Conservation (phyloP, 2,888 invertebrate genomes). For the Drosophila anomelani region DNA sequence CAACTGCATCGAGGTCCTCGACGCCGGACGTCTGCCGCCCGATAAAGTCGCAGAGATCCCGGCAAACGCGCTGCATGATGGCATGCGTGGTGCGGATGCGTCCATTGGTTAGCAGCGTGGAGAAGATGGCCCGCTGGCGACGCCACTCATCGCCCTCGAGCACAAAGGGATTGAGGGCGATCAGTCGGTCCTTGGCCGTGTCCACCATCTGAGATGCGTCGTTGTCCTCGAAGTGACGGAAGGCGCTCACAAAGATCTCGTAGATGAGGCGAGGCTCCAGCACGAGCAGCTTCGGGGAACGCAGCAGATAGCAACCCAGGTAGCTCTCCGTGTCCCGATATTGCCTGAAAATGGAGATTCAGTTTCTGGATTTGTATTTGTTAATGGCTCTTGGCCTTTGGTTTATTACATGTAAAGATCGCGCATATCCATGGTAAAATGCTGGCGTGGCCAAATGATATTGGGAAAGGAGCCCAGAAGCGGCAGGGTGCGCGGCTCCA, state of each 20-base stretch:
- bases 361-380: accelerated
- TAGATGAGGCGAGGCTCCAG: slow-evolving; percentile 83
- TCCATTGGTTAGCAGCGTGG: slow-evolving; percentile 85
- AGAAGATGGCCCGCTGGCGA: slow-evolving; percentile 84
- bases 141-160: slow-evolving; percentile 86
- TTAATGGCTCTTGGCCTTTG: background rate
- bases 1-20: slow-evolving; percentile 84
- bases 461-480: slow-evolving; percentile 83
- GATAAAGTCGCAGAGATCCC: slow-evolving; percentile 84
- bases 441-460: slow-evolving; percentile 74
- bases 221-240: slow-evolving; percentile 83
- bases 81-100: slow-evolving; percentile 85
- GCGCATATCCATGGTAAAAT: slow-evolving; percentile 82
- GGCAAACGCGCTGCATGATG: slow-evolving; percentile 84
- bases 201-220: slow-evolving; percentile 78
- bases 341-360: slow-evolving; percentile 55
- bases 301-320: slow-evolving; percentile 84
- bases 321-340: slow-evolving; percentile 78
- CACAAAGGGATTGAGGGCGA: slow-evolving; percentile 85
- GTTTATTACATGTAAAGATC: slow-evolving; percentile 83
- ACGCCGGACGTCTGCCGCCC: slow-evolving; percentile 60
- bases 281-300: slow-evolving; percentile 83
- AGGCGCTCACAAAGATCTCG: slow-evolving; percentile 85
- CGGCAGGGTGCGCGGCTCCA: slow-evolving; percentile 79
- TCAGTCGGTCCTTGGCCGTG: slow-evolving; percentile 84